These are phyloP conservation scores for Etheostoma cragini DNA, from an alignment of 2,113 vertebrate species.

Conservation along the genomic window DNA sequence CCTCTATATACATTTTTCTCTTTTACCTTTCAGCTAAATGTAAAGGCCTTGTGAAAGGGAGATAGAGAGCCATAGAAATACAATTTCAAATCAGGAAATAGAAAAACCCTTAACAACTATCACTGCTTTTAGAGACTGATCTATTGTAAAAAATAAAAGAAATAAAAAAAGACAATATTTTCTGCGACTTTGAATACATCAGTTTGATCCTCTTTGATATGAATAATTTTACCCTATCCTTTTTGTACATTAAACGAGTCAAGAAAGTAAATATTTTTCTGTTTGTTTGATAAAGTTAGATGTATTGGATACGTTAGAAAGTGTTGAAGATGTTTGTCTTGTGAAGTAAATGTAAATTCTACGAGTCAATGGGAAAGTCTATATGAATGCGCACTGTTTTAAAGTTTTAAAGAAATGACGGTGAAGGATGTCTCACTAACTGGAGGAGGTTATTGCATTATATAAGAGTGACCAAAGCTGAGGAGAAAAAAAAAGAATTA, in stretches of 20 bases:
- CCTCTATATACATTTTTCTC: constrained; percentile 55
- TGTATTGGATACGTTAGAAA: constrained; percentile 78
- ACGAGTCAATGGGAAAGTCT: constrained; percentile 70
- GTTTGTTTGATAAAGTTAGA: constrained; percentile 74
- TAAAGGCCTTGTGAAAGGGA: constrained; percentile 80
- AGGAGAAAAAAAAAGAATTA: constrained; percentile 37
- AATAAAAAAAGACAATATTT: constrained; percentile 51
- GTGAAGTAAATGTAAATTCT: constrained; percentile 83
- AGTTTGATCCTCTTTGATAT: constrained; percentile 76
- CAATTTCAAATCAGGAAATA: constrained; percentile 74
- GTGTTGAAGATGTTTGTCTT: constrained; percentile 76
- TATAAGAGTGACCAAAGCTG: constrained; percentile 79
- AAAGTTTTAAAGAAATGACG: constrained; percentile 39
- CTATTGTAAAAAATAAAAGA: constrained; percentile 39
- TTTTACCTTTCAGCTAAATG: constrained; percentile 80
- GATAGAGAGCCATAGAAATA: constrained; percentile 80
- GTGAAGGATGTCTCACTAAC: constrained; percentile 7
- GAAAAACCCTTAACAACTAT: constrained; percentile 62
- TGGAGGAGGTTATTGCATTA: constrained; percentile 59
- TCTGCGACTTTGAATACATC: constrained; percentile 75
- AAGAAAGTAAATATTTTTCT: constrained; percentile 68
- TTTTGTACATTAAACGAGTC: constrained; percentile 76
- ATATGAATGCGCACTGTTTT: constrained; percentile 74
- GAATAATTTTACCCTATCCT: constrained; percentile 74
- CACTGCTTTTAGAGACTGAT: constrained; percentile 67